Evolutionary conservation across 2,888 invertebrate genomes (phyloP).

Genomic region (Orchesella flavescens): DNA sequence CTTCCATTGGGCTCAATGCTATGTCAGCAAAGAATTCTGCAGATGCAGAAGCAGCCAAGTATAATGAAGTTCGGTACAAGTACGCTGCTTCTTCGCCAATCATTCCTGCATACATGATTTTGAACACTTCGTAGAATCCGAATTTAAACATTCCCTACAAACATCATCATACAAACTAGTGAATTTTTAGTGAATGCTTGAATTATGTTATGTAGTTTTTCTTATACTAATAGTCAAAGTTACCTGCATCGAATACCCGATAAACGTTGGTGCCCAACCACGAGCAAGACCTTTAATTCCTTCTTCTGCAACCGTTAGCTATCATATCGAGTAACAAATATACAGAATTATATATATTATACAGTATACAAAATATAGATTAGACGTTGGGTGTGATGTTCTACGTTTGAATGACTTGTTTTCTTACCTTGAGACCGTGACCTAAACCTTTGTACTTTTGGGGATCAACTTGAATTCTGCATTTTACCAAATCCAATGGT

Average conservation of each 20-base stretch:
- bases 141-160: slow-evolving; percentile 95
- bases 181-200: too few relatives aligned
- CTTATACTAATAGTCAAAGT: not conserved
- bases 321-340: slow-evolving; percentile 43
- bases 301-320: slow-evolving; percentile 87
- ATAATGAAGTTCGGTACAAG: slow-evolving; percentile 87
- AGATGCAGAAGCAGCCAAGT: slow-evolving; percentile 93
- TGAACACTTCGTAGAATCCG: slow-evolving; percentile 97
- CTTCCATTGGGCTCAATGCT: slow-evolving; percentile 95
- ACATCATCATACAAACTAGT: slow-evolving; percentile 25
- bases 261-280: slow-evolving; percentile 98
- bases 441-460: slow-evolving; percentile 91
- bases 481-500: slow-evolving; percentile 96
- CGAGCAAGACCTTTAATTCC: slow-evolving; percentile 87
- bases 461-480: slow-evolving; percentile 92
- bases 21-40: slow-evolving; percentile 99
- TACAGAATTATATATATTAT: not conserved
- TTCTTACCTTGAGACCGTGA: slow-evolving; percentile 81
- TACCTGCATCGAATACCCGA: slow-evolving; percentile 90
- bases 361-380: not conserved
- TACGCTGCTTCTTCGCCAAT: slow-evolving; percentile 94
- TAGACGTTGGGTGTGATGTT: too few relatives aligned
- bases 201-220: too few relatives aligned
- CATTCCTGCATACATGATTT: slow-evolving; percentile 86
- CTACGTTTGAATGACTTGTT: too few relatives aligned